These are phyloP conservation scores for Percina caprodes DNA, from an alignment of 2,113 vertebrate genomes.

Conservation along the genomic window DNA sequence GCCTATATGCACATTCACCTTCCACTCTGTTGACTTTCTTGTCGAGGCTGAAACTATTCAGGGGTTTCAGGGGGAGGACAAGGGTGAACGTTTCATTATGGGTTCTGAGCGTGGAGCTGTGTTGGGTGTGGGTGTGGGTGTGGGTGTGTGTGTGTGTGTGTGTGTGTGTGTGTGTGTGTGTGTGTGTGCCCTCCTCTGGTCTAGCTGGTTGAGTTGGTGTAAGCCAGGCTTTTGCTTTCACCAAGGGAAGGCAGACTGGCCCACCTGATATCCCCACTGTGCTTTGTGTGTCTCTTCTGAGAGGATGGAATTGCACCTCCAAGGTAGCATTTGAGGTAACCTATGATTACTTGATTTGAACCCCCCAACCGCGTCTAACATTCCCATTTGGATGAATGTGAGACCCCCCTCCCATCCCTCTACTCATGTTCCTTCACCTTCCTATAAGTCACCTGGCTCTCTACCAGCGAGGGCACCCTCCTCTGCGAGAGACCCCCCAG, in stretches of 20 bases:
- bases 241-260: conserved; percentile 44
- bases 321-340: conserved; percentile 73
- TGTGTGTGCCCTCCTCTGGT: conserved; percentile 47
- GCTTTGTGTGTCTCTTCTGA: conserved; percentile 67
- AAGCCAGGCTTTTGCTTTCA: conserved; percentile 60
- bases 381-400: conserved; percentile 72
- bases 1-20: conserved; percentile 20
- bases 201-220: conserved; percentile 68
- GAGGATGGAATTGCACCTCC: conserved; percentile 80
- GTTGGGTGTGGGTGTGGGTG: not conserved
- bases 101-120: too few species aligned
- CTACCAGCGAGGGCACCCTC: conserved; percentile 31
- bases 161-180: conserved; percentile 13
- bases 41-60: not conserved
- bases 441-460: conserved; percentile 73
- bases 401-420: conserved; percentile 17
- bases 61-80: not conserved
- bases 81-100: conserved; percentile 5
- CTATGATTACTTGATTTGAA: conserved; percentile 68
- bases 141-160: conserved; percentile 5
- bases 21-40: conserved; percentile 17
- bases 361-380: conserved; percentile 13
- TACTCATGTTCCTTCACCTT: conserved; percentile 62
- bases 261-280: conserved; percentile 73
- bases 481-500: conserved; percentile 37